phyloP scores from a whole-genome alignment of 2,113 vertebrate species.

The Pedetes capensis region DNA sequence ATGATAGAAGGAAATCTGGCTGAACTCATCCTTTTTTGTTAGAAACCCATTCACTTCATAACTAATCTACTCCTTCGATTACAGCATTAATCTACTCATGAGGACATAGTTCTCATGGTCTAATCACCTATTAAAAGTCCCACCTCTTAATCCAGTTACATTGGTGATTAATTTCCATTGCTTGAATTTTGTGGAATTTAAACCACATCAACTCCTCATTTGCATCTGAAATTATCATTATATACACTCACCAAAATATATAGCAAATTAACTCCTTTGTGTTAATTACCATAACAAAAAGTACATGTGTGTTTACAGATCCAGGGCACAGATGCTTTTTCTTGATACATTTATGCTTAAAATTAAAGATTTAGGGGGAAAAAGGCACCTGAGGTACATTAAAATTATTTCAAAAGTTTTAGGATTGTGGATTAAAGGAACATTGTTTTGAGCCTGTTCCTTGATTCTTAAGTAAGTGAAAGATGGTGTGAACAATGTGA shows the following conservation, averaged over 20 bases:
- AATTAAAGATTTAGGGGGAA: neutral
- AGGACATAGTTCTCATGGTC: neutral
- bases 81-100: neutral
- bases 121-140: neutral
- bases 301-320: neutral
- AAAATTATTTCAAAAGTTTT: conserved; percentile 45
- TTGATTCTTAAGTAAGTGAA: conserved; percentile 55
- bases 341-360: neutral
- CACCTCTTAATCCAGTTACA: neutral
- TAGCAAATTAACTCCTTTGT: neutral
- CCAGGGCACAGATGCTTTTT: neutral
- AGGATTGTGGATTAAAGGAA: conserved; percentile 15
- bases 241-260: neutral
- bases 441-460: conserved; percentile 25
- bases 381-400: neutral
- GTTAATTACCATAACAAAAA: neutral
- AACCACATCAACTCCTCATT: neutral
- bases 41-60: neutral
- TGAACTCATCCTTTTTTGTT: neutral
- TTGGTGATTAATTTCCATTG: neutral
- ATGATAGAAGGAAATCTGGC: neutral
- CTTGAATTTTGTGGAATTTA: neutral
- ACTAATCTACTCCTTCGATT: neutral
- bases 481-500: conserved; percentile 53
- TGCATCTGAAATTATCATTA: neutral